Percentiles rank a stretch among this genome's conserved stretches.
These are phyloP conservation scores for Telmatochromis sp. DNA, from an alignment of 2,113 vertebrate genomes.

Conservation along the genomic window DNA sequence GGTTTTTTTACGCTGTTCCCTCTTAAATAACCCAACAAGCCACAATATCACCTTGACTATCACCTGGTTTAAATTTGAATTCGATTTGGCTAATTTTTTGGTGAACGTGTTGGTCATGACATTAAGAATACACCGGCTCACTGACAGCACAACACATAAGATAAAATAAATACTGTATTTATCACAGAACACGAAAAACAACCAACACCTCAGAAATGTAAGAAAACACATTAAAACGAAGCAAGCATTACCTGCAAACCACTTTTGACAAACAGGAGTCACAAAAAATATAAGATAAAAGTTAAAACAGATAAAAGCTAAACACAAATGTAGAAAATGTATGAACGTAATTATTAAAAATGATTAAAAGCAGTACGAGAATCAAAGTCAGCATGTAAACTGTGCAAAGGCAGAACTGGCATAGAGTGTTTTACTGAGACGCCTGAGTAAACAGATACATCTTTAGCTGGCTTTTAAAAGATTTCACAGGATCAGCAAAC, in stretches of 20 bases:
- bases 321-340: neutral
- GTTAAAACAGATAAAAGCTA: neutral
- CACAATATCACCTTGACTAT: too few relatives aligned
- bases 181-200: neutral
- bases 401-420: neutral
- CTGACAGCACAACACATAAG: neutral
- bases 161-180: neutral
- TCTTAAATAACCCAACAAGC: too few relatives aligned
- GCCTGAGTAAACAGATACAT: neutral
- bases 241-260: neutral
- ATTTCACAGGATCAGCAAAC: neutral
- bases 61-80: too few relatives aligned
- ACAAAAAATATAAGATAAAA: neutral
- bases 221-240: neutral
- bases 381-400: neutral
- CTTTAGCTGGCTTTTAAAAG: neutral
- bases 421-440: neutral
- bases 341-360: neutral
- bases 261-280: rapidly evolving
- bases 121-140: neutral
- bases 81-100: too few relatives aligned
- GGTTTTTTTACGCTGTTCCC: rapidly evolving
- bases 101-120: neutral
- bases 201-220: neutral
- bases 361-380: rapidly evolving